A percentile compares a stretch with the other conserved stretches of the same genome.
Evolutionary conservation across 2,888 invertebrate genomes (phyloP).

Genomic region (Drosophila putrida): DNA sequence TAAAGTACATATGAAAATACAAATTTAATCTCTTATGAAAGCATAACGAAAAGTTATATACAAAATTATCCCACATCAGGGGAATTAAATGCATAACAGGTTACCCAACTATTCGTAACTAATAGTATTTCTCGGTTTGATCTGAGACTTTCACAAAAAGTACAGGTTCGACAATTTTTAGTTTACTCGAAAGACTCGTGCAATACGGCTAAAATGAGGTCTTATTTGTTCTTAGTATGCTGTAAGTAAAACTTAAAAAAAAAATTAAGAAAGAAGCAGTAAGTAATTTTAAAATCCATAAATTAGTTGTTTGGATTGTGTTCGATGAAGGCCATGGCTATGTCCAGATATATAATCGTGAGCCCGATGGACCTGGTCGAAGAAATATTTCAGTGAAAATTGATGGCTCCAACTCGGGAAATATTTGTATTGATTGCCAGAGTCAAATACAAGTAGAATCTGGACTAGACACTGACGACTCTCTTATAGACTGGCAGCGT

Average conservation of each 20-base stretch:
- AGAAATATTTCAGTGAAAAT: conserved; percentile 17
- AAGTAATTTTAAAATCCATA: background rate
- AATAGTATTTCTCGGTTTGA: conserved; percentile 4
- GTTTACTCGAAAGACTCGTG: background rate
- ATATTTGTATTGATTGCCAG: conserved; percentile 39
- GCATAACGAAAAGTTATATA: conserved; percentile 10
- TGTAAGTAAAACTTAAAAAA: conserved; percentile 5
- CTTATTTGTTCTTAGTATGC: background rate
- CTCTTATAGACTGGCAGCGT: background rate
- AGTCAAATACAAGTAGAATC: conserved; percentile 13
- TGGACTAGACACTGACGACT: background rate
- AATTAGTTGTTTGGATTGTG: background rate
- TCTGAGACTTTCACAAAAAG: conserved; percentile 1
- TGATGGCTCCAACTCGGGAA: conserved; percentile 7
- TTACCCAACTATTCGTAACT: conserved; percentile 19
- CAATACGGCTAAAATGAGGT: conserved; percentile 4
- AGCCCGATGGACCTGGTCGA: background rate
- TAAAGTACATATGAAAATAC: too few species aligned
- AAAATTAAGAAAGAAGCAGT: background rate
- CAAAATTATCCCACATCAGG: background rate
- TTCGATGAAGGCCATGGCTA: background rate
- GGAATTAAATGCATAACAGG: background rate
- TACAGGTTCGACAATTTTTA: background rate
- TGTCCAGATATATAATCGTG: conserved; percentile 3
- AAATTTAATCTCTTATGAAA: background rate